Conservation (phyloP, 2,888 invertebrate species). For the Junonia oenone region DNA sequence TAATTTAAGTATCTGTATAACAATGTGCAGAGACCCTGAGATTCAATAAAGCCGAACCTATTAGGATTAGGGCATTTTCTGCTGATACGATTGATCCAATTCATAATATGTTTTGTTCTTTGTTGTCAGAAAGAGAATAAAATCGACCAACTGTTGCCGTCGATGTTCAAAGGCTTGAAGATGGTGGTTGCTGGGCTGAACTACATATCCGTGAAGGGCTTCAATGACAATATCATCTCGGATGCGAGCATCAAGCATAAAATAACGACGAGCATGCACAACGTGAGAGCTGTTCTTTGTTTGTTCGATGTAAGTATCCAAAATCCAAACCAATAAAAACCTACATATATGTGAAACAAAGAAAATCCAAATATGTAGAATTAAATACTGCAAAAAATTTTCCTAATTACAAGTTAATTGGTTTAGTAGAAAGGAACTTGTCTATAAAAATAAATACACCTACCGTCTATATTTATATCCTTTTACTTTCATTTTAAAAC, state of each 20-base stretch:
- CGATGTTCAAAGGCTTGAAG: conserved; percentile 84
- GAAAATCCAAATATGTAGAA: no score
- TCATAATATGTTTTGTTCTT: conserved; percentile 20
- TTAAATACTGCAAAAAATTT: no score
- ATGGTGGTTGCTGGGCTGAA: conserved; percentile 85
- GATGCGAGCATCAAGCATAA: conserved; percentile 54
- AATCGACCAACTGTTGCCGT: conserved; percentile 66
- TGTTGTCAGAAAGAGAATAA: conserved; percentile 47
- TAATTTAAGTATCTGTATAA: conserved; percentile 15
- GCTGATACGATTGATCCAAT: neutral
- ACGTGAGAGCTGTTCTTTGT: conserved; percentile 83
- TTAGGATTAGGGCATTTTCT: conserved; percentile 3
- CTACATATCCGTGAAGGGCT: conserved; percentile 81
- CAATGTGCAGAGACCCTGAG: conserved; percentile 15
- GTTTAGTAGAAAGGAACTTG: no score
- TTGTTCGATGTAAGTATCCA: conserved; percentile 80
- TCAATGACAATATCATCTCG: conserved; percentile 50
- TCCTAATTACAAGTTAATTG: no score
- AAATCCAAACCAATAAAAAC: no score
- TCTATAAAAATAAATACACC: neutral
- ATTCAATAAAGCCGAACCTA: conserved; percentile 10
- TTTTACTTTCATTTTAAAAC: no score
- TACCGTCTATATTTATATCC: no score
- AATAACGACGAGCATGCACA: conserved; percentile 80
- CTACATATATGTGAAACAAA: no score